Evolutionary conservation across 2,113 vertebrate species (phyloP), one percentile per base, ranked within the genome.

Genomic region (Sebastes schlegelii): DNA sequence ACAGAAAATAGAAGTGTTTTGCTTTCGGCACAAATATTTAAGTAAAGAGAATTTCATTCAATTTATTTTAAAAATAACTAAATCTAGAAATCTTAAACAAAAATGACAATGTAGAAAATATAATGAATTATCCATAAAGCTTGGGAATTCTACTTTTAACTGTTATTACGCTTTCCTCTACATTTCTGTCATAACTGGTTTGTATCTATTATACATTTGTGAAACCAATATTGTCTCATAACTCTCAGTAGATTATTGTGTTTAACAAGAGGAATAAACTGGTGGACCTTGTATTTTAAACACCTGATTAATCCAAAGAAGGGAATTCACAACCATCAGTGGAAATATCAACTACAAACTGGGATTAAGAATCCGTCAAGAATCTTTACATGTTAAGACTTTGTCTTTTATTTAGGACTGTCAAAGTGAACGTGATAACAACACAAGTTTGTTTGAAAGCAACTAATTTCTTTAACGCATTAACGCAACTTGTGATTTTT

Each of bases 41-140:
- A 23, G 26, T 9, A 10, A 51, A 51, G 16, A 2, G 49, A 68
- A 46, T 64, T 65, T 40, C 63, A 65, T 42, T 5, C 19, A 21
- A 19, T 74, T 55, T 61, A 65, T 66, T 75, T 43, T 0, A 75
- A 68, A 43, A 21, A 68, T 13, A 63, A 54, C 54, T 3, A 45
- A 77, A 77, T 16, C 14, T 52, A 70, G 8, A 71, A 63, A 34
- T 16, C 4, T 54, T 9, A 21, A 51, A 61, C 42, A 63, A 1
- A 62, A 10, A 58, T 58, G 1, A 45, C 26, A 60, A 40, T 4
- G 4, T 48, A 19, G 6, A 42, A 77, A 51, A 58, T 8, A 14
- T 34, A 1, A 64, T 5, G 11, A 8, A n/a, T 45, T 60, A 19
- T 13, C n/a, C 45, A 16, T n/a, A 26, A 52, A 13, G 13, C 12